These are phyloP conservation scores for Hypomecis punctinalis DNA, from an alignment of 2,888 invertebrate species.

Conservation along the genomic window DNA sequence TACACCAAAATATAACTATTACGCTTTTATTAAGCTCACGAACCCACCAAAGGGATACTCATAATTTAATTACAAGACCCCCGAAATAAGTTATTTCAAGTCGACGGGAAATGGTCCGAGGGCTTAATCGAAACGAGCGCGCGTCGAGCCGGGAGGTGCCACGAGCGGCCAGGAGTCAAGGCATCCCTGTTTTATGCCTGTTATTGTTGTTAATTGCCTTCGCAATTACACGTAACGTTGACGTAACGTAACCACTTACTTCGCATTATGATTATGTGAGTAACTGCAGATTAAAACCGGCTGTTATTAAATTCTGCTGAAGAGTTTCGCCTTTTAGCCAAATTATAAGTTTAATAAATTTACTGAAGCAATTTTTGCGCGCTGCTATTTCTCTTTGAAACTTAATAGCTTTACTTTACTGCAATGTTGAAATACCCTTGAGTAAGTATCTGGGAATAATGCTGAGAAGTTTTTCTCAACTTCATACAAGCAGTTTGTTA, in stretches of 20 bases:
- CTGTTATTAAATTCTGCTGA: constrained; percentile 8
- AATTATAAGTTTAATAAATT: constrained; percentile 6
- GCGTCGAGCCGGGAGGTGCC: constrained; percentile 5
- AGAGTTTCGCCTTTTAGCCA: constrained; percentile 1
- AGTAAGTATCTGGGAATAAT: neutral
- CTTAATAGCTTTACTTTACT: neutral
- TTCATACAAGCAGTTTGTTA: too few relatives aligned
- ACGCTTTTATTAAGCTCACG: constrained; percentile 80
- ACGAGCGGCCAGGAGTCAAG: constrained; percentile 41
- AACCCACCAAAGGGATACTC: constrained; percentile 77
- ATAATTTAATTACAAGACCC: constrained; percentile 79
- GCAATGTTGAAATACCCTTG: neutral
- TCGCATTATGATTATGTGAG: constrained; percentile 6
- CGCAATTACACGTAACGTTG: constrained; percentile 11
- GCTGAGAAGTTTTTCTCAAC: neutral
- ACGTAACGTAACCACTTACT: constrained; percentile 9
- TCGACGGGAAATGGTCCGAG: constrained; percentile 57
- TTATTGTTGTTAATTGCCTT: constrained; percentile 43
- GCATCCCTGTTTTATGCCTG: constrained; percentile 36
- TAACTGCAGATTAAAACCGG: constrained; percentile 9
- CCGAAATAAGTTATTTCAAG: constrained; percentile 68
- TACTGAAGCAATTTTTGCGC: neutral
- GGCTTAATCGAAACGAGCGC: constrained; percentile 57
- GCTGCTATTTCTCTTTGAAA: constrained; percentile 10
- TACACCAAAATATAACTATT: constrained; percentile 77